phyloP scores from a whole-genome alignment of 2,888 invertebrate species.

The Syrista parreyssii region DNA sequence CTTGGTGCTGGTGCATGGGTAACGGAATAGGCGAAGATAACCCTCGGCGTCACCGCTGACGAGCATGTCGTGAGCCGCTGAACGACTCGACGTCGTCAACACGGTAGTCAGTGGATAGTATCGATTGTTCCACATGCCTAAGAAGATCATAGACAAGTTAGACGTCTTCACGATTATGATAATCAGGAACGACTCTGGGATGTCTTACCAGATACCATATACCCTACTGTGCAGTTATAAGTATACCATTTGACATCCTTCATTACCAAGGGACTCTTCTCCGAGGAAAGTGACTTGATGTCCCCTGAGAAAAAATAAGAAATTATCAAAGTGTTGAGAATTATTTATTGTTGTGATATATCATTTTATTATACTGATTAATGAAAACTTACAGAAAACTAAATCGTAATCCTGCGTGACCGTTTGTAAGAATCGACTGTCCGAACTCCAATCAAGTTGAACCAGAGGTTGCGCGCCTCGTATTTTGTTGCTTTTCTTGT shows the following conservation, averaged over 20 bases:
- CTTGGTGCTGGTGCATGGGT: slow-evolving; percentile 87
- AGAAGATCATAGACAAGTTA: slow-evolving; percentile 7
- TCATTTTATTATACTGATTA: neutral
- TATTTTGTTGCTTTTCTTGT: slow-evolving; percentile 90
- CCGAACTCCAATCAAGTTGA: slow-evolving; percentile 92
- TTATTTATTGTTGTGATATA: neutral
- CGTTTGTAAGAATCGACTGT: slow-evolving; percentile 88
- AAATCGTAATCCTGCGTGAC: slow-evolving; percentile 91
- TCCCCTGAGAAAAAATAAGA: slow-evolving; percentile 75
- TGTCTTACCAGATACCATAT: slow-evolving; percentile 80
- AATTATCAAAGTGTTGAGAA: neutral
- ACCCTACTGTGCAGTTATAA: slow-evolving; percentile 88
- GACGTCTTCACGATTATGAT: neutral
- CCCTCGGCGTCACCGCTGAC: slow-evolving; percentile 92
- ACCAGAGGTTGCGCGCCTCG: slow-evolving; percentile 86
- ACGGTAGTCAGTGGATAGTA: slow-evolving; percentile 89
- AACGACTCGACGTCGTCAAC: slow-evolving; percentile 83
- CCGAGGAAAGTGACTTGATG: slow-evolving; percentile 86
- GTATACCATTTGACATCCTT: slow-evolving; percentile 92
- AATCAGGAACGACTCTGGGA: neutral
- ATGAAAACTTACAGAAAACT: slow-evolving; percentile 79
- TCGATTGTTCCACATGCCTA: slow-evolving; percentile 90
- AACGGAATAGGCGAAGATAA: slow-evolving; percentile 85
- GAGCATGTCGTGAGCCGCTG: slow-evolving; percentile 85
- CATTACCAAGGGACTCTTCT: slow-evolving; percentile 90